These are phyloP conservation scores for Periophthalmus magnuspinnatus DNA, from an alignment of 2,797 vertebrate genomes.

Conservation along the genomic window DNA sequence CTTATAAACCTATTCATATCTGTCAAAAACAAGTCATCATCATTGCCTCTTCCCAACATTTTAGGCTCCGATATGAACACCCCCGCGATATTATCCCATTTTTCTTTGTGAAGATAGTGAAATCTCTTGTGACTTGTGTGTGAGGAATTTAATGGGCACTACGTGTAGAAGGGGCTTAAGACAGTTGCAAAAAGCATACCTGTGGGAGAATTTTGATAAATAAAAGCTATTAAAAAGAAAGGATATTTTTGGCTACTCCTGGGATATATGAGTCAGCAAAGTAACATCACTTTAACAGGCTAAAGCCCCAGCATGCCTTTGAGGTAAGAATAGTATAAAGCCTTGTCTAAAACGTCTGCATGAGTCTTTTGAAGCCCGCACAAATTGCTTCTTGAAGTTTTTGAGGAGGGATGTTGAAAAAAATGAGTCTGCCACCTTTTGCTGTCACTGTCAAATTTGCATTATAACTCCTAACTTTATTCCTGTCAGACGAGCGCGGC, in stretches of 20 bases:
- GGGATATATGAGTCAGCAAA: conserved; percentile 62
- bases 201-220: conserved; percentile 6
- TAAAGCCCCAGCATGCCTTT: conserved; percentile 28
- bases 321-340: conserved; percentile 52
- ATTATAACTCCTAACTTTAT: conserved; percentile 59
- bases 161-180: conserved; percentile 1
- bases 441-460: conserved; percentile 63
- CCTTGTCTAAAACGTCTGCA: conserved; percentile 53
- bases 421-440: conserved; percentile 35
- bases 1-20: conserved; percentile 1
- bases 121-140: background rate
- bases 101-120: background rate
- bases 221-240: conserved; percentile 7
- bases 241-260: conserved; percentile 57
- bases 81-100: background rate
- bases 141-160: conserved; percentile 2
- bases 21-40: conserved; percentile 1
- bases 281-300: conserved; percentile 48
- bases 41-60: background rate
- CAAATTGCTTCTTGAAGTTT: conserved; percentile 60
- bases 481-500: conserved; percentile 59
- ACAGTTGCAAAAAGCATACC: background rate
- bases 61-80: background rate
- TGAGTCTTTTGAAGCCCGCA: conserved; percentile 55
- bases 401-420: conserved; percentile 39